phyloP scores from a whole-genome alignment of 2,888 invertebrate species.

The Abrostola triplasia region DNA sequence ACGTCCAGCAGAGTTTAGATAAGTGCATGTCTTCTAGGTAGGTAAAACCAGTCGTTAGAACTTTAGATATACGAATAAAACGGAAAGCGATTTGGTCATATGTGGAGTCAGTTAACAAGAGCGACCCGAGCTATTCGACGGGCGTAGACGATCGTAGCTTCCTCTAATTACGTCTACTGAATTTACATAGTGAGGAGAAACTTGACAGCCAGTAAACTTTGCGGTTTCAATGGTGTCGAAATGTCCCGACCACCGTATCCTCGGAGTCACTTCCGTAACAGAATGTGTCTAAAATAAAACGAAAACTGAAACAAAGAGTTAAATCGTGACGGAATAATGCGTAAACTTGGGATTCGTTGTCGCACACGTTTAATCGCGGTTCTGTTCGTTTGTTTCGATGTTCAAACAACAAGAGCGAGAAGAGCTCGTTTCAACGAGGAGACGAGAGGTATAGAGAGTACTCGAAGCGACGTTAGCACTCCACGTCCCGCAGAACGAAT shows the following conservation, averaged over 20 bases:
- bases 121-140: constrained; percentile 68
- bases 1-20: constrained; percentile 65
- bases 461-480: constrained; percentile 78
- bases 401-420: constrained; percentile 80
- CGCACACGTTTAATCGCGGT: constrained; percentile 73
- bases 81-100: constrained; percentile 64
- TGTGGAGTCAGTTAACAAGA: constrained; percentile 69
- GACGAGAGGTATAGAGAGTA: constrained; percentile 75
- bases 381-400: constrained; percentile 78
- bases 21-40: constrained; percentile 48
- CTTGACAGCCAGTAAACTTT: constrained; percentile 75
- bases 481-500: constrained; percentile 73
- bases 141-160: constrained; percentile 70
- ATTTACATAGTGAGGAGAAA: constrained; percentile 77
- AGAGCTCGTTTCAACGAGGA: constrained; percentile 73
- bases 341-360: constrained; percentile 60
- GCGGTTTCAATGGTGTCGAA: constrained; percentile 66
- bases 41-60: constrained; percentile 35
- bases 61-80: constrained; percentile 64
- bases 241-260: constrained; percentile 59
- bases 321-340: constrained; percentile 46
- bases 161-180: constrained; percentile 76
- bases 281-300: constrained; percentile 53
- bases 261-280: constrained; percentile 48
- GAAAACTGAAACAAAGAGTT: constrained; percentile 48